These are phyloP conservation scores for Sciurus niger DNA, from an alignment of 2,113 vertebrate species.

Conservation along the genomic window DNA sequence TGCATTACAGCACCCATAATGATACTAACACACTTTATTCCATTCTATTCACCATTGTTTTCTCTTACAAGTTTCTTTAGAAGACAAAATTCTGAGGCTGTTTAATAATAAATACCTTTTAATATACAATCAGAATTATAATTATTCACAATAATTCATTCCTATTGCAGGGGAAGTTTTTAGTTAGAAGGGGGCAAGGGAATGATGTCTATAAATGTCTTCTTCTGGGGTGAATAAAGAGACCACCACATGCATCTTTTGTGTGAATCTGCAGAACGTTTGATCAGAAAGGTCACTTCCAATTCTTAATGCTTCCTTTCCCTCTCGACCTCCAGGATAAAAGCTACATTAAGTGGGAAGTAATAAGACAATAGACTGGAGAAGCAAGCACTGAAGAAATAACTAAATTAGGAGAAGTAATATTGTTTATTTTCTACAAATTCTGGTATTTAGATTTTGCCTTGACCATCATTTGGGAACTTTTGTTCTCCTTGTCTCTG, in stretches of 20 bases:
- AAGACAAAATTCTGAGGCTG: background rate
- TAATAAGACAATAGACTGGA: background rate
- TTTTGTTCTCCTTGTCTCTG: constrained; percentile 8
- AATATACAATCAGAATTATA: background rate
- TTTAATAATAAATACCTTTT: background rate
- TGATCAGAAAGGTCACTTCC: background rate
- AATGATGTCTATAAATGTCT: background rate
- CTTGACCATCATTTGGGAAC: background rate
- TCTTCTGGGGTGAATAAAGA: background rate
- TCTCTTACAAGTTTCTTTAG: background rate
- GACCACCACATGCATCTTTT: background rate
- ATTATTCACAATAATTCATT: background rate
- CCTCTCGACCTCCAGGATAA: background rate
- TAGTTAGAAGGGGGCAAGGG: background rate
- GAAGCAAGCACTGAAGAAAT: background rate
- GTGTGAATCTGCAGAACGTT: background rate
- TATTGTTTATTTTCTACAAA: background rate
- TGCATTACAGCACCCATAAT: background rate
- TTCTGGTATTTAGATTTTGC: background rate
- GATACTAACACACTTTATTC: background rate
- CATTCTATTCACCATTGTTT: background rate
- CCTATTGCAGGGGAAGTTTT: background rate
- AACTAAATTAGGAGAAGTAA: background rate
- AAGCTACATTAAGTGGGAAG: background rate
- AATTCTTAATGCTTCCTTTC: background rate